These are phyloP conservation scores for Psilanteris sp. DNA, from an alignment of 1,140 invertebrate species.

Conservation along the genomic window DNA sequence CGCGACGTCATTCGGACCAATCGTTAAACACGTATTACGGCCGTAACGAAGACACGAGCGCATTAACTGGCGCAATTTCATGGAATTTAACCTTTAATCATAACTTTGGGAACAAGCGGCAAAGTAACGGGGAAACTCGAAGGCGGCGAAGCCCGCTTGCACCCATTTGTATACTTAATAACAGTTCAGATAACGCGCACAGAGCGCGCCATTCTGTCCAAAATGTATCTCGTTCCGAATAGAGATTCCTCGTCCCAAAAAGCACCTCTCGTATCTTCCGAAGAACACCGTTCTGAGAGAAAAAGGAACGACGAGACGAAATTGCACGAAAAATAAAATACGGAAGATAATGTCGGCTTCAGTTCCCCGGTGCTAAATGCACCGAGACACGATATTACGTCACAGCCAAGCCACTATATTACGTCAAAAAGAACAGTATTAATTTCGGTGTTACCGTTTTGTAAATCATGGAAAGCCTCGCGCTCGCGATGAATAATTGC, in stretches of 20 bases:
- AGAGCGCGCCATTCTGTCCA: conserved; percentile 32
- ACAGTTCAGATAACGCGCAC: conserved; percentile 66
- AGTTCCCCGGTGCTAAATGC: conserved; percentile 43
- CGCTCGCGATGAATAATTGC: conserved; percentile 50
- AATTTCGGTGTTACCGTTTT: conserved; percentile 56
- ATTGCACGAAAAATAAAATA: conserved; percentile 40
- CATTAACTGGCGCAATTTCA: conserved; percentile 73
- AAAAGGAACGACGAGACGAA: conserved; percentile 19
- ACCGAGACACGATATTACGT: conserved; percentile 41
- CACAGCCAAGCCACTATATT: conserved; percentile 48
- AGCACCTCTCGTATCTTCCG: conserved; percentile 22
- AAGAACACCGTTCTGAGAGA: conserved; percentile 5
- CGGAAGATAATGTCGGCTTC: conserved; percentile 38
- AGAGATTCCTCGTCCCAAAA: conserved; percentile 12
- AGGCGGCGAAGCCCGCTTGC: conserved; percentile 15
- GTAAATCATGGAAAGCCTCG: conserved; percentile 52
- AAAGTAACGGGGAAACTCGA: conserved; percentile 42
- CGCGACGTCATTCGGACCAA: conserved; percentile 28
- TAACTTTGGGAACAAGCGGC: conserved; percentile 75
- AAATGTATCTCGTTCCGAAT: conserved; percentile 40
- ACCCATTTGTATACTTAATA: conserved; percentile 76
- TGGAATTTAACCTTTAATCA: conserved; percentile 78
- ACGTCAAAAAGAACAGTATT: conserved; percentile 57
- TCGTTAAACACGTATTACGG: conserved; percentile 49
- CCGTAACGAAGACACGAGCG: conserved; percentile 61